These are phyloP conservation scores for Tachycineta bicolor DNA, from an alignment of 2,113 vertebrate species.

Conservation along the genomic window DNA sequence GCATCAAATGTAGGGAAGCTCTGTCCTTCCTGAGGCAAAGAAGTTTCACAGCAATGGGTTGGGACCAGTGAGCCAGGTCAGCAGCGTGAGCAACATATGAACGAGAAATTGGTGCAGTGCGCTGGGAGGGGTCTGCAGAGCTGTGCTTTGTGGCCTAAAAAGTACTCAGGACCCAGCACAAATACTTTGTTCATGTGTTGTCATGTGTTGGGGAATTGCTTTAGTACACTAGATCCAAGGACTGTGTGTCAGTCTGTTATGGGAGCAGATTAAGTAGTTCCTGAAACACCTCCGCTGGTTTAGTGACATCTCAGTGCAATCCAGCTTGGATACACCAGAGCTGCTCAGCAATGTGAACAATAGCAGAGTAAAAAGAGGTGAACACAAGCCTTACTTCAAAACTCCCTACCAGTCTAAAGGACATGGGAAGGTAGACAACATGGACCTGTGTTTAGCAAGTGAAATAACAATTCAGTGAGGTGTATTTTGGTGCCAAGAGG, in stretches of 20 bases:
- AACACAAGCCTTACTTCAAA: neutral
- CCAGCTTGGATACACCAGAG: neutral
- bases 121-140: neutral
- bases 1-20: neutral
- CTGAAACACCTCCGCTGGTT: neutral
- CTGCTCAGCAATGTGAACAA: neutral
- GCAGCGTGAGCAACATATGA: rapidly evolving
- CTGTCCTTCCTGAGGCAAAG: neutral
- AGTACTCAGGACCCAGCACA: neutral
- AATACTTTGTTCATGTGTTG: neutral
- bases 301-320: neutral
- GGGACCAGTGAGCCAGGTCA: neutral
- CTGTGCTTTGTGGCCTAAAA: neutral
- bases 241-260: neutral
- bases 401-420: neutral
- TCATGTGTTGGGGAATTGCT: neutral
- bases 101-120: neutral
- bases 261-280: neutral
- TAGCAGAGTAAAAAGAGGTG: neutral
- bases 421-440: neutral
- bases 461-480: neutral
- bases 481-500: neutral
- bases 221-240: neutral
- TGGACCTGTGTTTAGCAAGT: neutral
- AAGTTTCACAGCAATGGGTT: neutral